Evolutionary conservation across 2,113 vertebrate species (phyloP).

Genomic region (Hemiscyllium ocellatum): DNA sequence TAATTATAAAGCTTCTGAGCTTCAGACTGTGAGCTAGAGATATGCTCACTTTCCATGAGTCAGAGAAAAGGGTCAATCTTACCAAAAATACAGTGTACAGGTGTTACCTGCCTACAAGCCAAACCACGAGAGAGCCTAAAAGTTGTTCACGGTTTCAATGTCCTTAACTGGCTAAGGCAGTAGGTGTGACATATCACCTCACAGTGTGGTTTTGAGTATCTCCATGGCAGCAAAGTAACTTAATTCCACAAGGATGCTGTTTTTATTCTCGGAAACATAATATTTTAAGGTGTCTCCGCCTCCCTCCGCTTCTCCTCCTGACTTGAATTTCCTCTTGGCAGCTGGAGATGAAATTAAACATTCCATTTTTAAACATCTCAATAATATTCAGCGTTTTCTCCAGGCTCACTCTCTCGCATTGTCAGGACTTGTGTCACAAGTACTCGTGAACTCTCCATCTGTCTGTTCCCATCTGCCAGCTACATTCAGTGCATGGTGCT

Average conservation of each 20-base stretch:
- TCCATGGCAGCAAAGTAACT: neutral
- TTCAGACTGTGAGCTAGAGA: neutral
- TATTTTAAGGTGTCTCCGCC: conserved; percentile 43
- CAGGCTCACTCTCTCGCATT: conserved; percentile 40
- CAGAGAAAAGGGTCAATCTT: neutral
- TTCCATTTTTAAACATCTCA: conserved; percentile 49
- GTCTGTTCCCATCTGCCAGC: conserved; percentile 44
- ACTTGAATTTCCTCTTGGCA: conserved; percentile 43
- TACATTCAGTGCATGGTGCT: conserved; percentile 37
- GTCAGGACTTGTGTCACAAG: conserved; percentile 43
- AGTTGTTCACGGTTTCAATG: neutral
- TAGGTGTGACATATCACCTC: neutral
- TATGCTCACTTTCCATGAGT: neutral
- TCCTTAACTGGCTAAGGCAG: neutral
- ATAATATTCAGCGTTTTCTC: conserved; percentile 48
- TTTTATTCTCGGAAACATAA: conserved; percentile 41
- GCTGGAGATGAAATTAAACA: conserved; percentile 49
- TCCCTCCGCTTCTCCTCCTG: conserved; percentile 40
- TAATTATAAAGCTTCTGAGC: neutral
- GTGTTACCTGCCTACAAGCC: neutral
- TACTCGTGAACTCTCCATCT: conserved; percentile 46
- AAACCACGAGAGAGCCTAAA: neutral
- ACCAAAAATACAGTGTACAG: neutral
- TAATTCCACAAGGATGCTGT: neutral
- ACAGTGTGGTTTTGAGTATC: neutral